Evolutionary conservation across 2,113 vertebrate species (phyloP), one percentile per base, ranked within the genome.

Genomic region (Vidua chalybeata): DNA sequence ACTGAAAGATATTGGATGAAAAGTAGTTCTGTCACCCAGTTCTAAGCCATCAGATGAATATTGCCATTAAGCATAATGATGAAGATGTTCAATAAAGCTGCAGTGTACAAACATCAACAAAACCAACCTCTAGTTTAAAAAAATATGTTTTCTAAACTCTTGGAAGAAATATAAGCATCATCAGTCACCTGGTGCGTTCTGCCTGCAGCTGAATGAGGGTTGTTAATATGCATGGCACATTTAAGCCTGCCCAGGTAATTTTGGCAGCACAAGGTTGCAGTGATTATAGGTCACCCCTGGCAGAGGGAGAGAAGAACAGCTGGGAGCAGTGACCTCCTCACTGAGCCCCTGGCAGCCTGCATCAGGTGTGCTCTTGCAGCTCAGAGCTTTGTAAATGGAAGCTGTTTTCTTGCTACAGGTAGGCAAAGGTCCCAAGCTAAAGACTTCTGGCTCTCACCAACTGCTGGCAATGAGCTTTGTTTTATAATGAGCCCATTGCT

Each of bases 51-150:
- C 1, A 1, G 73, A 82, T 52, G 61, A 77, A 69, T 74, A 77
- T 19, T 84, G 55, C 68, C 13, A 5, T 52, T 62, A 55, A 85
- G 21, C 0, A 0, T 14, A 45, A 58, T 88, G 79, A 96, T 67
- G 80, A 93, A 95, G 58, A 52, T 51, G 68, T 84, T 92, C 86
- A 81, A 82, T 93, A 94, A 84, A 89, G 24, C 37, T 62, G 43
- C 54, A 55, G 54, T 4, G 31, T 66, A 76, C 23, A 43, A 72
- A 45, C 2, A 2, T 41, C 85, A 77, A 62, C 31, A 48, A 90
- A 80, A 49, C 17, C 75, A 69, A 14, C 33, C 39, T 33, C 51
- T 77, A 75, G 63, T 76, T 74, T 23, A 88, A 96, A 88, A 77
- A 88, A 77, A 73, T 7, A 51, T 15, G 15, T 27, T 75, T 95